Evolutionary conservation across 2,113 vertebrate genomes (phyloP), one percentile per base, ranked within the genome.

Genomic region (Corythornis cristatus): DNA sequence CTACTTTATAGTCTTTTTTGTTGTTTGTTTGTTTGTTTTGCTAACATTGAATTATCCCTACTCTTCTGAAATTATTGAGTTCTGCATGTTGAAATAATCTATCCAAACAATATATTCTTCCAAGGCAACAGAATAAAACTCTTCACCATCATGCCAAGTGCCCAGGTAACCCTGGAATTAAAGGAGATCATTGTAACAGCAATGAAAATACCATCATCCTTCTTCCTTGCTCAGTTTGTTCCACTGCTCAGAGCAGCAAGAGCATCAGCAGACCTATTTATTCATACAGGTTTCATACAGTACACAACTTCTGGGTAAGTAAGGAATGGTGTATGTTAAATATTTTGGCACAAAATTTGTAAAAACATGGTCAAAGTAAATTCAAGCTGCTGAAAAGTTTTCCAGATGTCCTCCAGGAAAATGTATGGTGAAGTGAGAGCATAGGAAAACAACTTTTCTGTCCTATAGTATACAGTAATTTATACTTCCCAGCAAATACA

Each of bases 131-230:
- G 37, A 71, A 37, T 33, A 72, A 71, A 89, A 78, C 9, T n/a
- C 23, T 86, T 23, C 33, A 54, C 15, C 4, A 12, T 37, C 68
- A 28, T 6, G 11, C 56, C 45, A 17, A 57, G 6, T 9, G 26
- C n/a, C n/a, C 0, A 0, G 17, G 17, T 42, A 68, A 31, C 7
- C 53, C 79, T 2, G 1, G 37, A 42, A 7, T 65, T 56, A 73
- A 61, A 66, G 18, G 5, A 15, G 16, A 28, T 65, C 28, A 6
- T 33, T 6, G 4, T 35, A 66, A 40, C 19, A 37, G 45, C 8
- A 31, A 4, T 15, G 15, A 86, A 54, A 77, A 53, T 33, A 53
- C 26, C 1, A 0, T 23, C 2, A 2, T 15, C 62, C 26, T 72
- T 43, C 23, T 21, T 61, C 22, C n/a, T 22, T 31, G 8, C 15